Conservation (phyloP, 2,797 vertebrate species). For the Alectoris magna region DNA sequence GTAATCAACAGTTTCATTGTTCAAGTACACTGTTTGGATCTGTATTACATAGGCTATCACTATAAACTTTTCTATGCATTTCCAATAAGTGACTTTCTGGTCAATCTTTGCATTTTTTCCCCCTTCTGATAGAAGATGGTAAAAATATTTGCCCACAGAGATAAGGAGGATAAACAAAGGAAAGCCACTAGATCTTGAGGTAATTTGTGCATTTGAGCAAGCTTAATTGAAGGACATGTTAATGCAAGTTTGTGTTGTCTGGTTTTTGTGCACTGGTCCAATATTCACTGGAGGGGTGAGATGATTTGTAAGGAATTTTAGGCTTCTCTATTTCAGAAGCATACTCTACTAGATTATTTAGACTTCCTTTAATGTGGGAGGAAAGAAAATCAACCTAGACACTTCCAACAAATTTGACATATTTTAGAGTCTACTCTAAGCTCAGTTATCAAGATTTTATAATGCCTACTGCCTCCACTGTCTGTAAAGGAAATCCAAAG, state of each 20-base stretch:
- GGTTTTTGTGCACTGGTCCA: not conserved
- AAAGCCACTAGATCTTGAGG: not conserved
- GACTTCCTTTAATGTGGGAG: not conserved
- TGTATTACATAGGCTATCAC: not conserved
- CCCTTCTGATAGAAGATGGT: not conserved
- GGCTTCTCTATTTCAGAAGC: not conserved
- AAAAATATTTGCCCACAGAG: not conserved
- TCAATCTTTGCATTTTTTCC: not conserved
- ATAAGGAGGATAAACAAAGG: not conserved
- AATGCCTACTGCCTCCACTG: accelerated
- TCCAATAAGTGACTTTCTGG: not conserved
- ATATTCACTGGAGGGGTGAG: not conserved
- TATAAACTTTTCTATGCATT: not conserved
- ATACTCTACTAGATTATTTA: not conserved
- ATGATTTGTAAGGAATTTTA: not conserved
- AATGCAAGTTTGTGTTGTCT: not conserved
- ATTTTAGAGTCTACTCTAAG: not conserved
- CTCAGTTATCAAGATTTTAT: not conserved
- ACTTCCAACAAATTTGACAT: not conserved
- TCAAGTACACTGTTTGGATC: not conserved
- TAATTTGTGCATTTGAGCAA: not conserved
- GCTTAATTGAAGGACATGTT: not conserved
- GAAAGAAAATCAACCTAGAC: not conserved
- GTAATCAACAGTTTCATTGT: not conserved
- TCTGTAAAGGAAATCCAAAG: not conserved